Conservation (phyloP, 2,888 invertebrate species). For the Euzophera pinguis region DNA sequence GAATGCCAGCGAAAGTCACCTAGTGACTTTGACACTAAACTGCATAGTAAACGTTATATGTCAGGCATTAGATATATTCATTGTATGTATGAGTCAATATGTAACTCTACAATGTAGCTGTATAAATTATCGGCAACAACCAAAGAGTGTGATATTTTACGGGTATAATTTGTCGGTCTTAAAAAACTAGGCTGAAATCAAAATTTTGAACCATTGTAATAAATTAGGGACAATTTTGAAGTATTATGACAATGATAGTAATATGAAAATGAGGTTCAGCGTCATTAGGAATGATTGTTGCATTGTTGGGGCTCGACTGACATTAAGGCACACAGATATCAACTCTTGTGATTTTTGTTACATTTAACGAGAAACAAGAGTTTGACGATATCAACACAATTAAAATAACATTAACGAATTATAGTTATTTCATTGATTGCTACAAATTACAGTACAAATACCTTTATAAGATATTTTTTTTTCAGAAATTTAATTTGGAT, state of each 20-base stretch:
- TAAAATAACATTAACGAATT: not conserved
- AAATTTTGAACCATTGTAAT: not conserved
- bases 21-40: slow-evolving; percentile 67
- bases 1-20: slow-evolving; percentile 76
- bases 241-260: slow-evolving; percentile 23
- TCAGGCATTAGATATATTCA: slow-evolving; percentile 21
- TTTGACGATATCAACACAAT: not conserved
- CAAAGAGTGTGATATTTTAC: too few relatives aligned
- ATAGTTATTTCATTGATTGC: not conserved
- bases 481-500: too few relatives aligned
- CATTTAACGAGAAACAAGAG: not conserved
- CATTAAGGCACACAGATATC: slow-evolving; percentile 28
- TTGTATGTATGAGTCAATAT: not conserved
- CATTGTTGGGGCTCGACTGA: slow-evolving; percentile 24
- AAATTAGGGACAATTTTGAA: slow-evolving; percentile 10
- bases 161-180: too few relatives aligned
- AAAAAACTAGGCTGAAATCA: not conserved
- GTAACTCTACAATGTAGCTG: too few relatives aligned
- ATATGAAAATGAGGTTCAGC: slow-evolving; percentile 37
- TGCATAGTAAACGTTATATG: slow-evolving; percentile 24
- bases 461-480: too few relatives aligned
- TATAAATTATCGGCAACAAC: too few relatives aligned
- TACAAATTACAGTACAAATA: too few relatives aligned
- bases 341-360: slow-evolving; percentile 8
- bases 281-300: slow-evolving; percentile 34